Conservation (phyloP, 2,113 vertebrate species). For the Desmodus rotundus region DNA sequence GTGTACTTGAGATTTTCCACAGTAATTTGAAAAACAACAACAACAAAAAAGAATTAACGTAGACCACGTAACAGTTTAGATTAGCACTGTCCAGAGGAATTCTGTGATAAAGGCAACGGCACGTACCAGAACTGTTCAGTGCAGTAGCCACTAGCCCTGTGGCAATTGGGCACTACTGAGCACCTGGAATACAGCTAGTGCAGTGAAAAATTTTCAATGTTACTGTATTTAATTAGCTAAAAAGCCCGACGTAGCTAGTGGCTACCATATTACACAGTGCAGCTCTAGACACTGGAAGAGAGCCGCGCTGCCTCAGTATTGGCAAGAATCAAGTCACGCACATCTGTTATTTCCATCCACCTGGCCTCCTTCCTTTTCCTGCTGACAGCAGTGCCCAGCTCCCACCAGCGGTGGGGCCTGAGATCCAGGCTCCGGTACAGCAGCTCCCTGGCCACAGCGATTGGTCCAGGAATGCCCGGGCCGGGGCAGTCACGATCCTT, state of each 20-base stretch:
- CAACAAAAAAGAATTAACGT: neutral
- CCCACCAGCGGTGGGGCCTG: neutral
- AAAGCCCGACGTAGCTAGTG: neutral
- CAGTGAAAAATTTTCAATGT: neutral
- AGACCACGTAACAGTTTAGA: neutral
- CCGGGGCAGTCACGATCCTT: neutral
- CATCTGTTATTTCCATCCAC: neutral
- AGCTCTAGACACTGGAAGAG: neutral
- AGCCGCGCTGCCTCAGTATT: neutral
- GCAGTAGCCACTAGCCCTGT: neutral
- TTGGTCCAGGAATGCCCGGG: neutral
- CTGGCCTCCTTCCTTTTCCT: neutral
- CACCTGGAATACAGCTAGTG: neutral
- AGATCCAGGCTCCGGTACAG: neutral
- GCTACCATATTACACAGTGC: neutral
- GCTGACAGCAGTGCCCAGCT: neutral
- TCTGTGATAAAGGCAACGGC: neutral
- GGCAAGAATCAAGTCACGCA: neutral
- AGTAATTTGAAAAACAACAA: neutral
- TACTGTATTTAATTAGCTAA: neutral
- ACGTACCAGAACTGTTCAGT: neutral
- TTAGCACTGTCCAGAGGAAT: neutral
- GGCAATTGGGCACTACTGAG: neutral
- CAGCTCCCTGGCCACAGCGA: neutral
- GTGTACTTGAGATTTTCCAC: neutral